These are phyloP conservation scores for Ganaspis brasiliensis DNA, from an alignment of 2,888 invertebrate species.

Conservation along the genomic window DNA sequence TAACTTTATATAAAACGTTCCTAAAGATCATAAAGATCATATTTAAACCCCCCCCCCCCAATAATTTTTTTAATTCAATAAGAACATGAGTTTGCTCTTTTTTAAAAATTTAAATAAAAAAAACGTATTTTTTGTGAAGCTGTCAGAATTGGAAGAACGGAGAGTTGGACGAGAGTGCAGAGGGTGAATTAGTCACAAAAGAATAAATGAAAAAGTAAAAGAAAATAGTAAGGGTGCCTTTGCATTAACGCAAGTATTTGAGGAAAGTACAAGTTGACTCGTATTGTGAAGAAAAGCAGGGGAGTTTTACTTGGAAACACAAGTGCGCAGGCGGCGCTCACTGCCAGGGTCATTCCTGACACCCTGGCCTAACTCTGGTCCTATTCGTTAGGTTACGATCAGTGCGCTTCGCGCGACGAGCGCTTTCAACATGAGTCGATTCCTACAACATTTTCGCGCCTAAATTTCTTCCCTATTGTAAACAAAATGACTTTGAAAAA, in stretches of 20 bases:
- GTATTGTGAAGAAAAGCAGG: conserved; percentile 52
- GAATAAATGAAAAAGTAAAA: conserved; percentile 49
- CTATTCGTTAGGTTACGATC: conserved; percentile 26
- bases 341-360: conserved; percentile 77
- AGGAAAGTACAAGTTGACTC: conserved; percentile 41
- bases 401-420: conserved; percentile 43
- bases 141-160: no score
- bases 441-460: conserved; percentile 49
- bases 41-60: no score
- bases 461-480: conserved; percentile 29
- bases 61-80: no score
- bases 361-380: conserved; percentile 51
- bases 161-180: no score
- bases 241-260: conserved; percentile 1
- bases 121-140: no score
- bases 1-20: no score
- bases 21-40: no score
- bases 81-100: no score
- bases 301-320: conserved; percentile 55
- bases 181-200: no score
- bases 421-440: conserved; percentile 49
- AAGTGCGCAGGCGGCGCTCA: conserved; percentile 79
- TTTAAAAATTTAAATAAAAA: no score
- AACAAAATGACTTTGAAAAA: conserved; percentile 4
- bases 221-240: conserved; percentile 38